Evolutionary conservation across 2,888 invertebrate genomes (phyloP).

Genomic region (Halictus ligatus): DNA sequence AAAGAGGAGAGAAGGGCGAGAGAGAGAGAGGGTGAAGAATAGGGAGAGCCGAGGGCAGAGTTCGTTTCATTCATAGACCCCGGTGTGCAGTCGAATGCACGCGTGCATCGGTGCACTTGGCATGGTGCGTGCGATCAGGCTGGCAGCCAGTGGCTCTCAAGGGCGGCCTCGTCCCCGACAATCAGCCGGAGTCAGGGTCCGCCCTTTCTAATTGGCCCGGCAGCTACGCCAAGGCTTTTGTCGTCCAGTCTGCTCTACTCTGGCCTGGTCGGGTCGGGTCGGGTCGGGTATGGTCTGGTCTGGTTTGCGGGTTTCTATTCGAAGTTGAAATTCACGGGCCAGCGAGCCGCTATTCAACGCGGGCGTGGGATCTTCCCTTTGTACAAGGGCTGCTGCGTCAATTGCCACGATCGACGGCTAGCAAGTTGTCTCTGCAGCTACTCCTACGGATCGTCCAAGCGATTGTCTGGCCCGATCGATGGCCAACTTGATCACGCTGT

Average conservation of each 20-base stretch:
- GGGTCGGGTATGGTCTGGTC: background rate
- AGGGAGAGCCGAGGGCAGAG: slow-evolving; percentile 53
- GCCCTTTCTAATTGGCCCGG: slow-evolving; percentile 30
- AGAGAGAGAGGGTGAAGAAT: background rate
- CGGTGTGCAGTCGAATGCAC: slow-evolving; percentile 40
- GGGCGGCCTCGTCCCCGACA: slow-evolving; percentile 20
- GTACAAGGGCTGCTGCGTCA: slow-evolving; percentile 28
- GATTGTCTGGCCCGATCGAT: background rate
- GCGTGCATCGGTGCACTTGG: slow-evolving; percentile 41
- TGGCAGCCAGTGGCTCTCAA: slow-evolving; percentile 57
- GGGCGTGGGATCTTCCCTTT: slow-evolving; percentile 16
- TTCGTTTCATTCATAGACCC: slow-evolving; percentile 70
- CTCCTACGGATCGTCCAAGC: background rate
- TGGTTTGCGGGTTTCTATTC: slow-evolving; percentile 14
- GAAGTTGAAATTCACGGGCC: slow-evolving; percentile 23
- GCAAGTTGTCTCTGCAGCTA: slow-evolving; percentile 12
- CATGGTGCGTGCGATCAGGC: slow-evolving; percentile 27
- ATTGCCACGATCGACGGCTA: slow-evolving; percentile 44
- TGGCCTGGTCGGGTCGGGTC: background rate
- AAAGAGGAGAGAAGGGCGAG: background rate
- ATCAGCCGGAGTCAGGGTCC: background rate
- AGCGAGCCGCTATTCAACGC: slow-evolving; percentile 25
- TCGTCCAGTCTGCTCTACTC: slow-evolving; percentile 4
- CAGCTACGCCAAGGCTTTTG: slow-evolving; percentile 22
- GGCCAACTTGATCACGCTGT: background rate